Evolutionary conservation across 2,113 vertebrate species (phyloP).

Genomic region (Microcebus murinus): DNA sequence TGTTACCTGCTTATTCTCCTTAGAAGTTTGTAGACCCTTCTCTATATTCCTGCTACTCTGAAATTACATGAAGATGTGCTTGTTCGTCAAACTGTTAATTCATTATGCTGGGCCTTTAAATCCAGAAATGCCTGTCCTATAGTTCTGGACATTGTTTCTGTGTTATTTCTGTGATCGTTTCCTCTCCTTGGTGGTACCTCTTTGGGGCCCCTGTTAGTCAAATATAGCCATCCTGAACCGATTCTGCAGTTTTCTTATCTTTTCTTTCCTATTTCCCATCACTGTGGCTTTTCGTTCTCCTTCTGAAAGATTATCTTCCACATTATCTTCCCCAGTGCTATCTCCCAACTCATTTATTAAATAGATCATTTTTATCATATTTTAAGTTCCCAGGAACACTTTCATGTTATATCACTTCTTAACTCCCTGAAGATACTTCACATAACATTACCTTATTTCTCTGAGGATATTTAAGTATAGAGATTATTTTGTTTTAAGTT

Average conservation of each 20-base stretch:
- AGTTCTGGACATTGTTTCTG: background rate
- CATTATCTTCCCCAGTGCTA: background rate
- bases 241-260: background rate
- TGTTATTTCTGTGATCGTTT: background rate
- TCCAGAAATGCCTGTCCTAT: background rate
- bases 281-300: constrained; percentile 8
- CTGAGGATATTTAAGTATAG: background rate
- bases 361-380: background rate
- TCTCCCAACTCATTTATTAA: background rate
- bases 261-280: constrained; percentile 30
- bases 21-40: background rate
- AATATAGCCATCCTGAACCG: background rate
- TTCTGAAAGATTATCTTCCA: background rate
- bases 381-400: background rate
- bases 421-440: background rate
- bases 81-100: background rate
- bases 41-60: background rate
- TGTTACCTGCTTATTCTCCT: background rate
- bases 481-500: background rate
- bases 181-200: background rate
- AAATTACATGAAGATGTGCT: background rate
- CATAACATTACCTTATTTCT: background rate
- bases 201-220: background rate
- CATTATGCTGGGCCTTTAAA: background rate
- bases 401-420: background rate